Conservation (phyloP, 30 jellyfish, hydroid and myxozoan species). For the Aurelia coerulea region DNA sequence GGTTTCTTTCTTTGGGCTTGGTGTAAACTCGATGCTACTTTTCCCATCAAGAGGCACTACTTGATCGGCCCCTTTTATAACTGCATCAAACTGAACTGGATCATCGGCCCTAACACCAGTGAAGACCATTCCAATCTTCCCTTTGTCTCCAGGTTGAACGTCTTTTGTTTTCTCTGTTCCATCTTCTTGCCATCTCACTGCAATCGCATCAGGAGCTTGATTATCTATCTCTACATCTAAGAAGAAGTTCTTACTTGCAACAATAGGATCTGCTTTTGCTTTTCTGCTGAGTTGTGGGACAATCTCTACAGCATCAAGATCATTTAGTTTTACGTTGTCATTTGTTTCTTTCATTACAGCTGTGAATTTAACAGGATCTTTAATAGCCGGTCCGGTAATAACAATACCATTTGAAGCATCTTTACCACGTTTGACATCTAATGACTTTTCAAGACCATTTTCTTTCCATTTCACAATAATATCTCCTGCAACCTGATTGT, state of each 20-base stretch:
- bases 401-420: neutral
- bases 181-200: conserved; percentile 29
- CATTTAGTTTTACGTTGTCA: conserved; percentile 29
- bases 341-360: conserved; percentile 17
- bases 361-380: conserved; percentile 2
- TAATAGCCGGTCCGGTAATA: neutral
- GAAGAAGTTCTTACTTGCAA: conserved; percentile 1
- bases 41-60: conserved; percentile 27
- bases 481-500: conserved; percentile 42
- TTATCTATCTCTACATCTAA: conserved; percentile 21
- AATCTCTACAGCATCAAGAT: neutral
- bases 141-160: neutral
- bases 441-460: conserved; percentile 10
- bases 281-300: neutral
- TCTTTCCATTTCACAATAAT: conserved; percentile 18
- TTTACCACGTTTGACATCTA: conserved; percentile 2
- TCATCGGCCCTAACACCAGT: conserved; percentile 16
- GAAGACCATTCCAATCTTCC: neutral
- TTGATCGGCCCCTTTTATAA: conserved; percentile 2
- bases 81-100: conserved; percentile 18
- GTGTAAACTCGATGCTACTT: conserved; percentile 11
- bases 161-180: conserved; percentile 13
- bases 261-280: neutral
- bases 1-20: conserved; percentile 8
- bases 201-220: conserved; percentile 18